Conservation (phyloP, 2,113 vertebrate genomes). For the Embiotoca jacksoni region DNA sequence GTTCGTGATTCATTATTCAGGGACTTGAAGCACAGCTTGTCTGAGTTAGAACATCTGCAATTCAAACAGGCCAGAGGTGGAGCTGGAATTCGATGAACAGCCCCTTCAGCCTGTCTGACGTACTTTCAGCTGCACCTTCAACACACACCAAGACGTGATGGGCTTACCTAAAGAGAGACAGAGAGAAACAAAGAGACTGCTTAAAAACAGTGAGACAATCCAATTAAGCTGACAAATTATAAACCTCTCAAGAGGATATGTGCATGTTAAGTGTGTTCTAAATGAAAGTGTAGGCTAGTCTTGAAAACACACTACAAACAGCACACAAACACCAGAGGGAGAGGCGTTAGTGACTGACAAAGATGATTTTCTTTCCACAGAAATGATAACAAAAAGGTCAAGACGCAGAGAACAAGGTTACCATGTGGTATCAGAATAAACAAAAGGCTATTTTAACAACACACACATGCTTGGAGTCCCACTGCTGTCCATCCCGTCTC, state of each 20-base stretch:
- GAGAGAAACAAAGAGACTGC: neutral
- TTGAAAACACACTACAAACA: no score
- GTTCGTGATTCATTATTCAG: constrained; percentile 76
- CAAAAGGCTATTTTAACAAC: neutral
- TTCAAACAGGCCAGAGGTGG: constrained; percentile 69
- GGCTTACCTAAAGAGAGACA: constrained; percentile 30
- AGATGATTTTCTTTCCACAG: neutral
- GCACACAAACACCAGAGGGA: no score
- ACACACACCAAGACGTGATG: constrained; percentile 10
- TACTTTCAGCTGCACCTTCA: constrained; percentile 20
- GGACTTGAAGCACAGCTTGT: constrained; percentile 61
- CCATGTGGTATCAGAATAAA: constrained; percentile 1
- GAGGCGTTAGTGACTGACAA: no score
- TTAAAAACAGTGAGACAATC: neutral
- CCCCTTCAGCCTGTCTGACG: neutral
- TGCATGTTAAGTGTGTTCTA: no score
- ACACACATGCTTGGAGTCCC: neutral
- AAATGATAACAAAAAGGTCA: constrained; percentile 23
- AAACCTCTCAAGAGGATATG: no score
- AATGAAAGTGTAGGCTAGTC: no score
- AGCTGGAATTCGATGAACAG: constrained; percentile 42
- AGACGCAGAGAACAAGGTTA: constrained; percentile 16
- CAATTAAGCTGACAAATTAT: neutral
- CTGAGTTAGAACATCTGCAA: constrained; percentile 73
- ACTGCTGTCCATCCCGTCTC: constrained; percentile 8